Conservation (phyloP, 2,888 invertebrate genomes). For the Campaea margaritaria region DNA sequence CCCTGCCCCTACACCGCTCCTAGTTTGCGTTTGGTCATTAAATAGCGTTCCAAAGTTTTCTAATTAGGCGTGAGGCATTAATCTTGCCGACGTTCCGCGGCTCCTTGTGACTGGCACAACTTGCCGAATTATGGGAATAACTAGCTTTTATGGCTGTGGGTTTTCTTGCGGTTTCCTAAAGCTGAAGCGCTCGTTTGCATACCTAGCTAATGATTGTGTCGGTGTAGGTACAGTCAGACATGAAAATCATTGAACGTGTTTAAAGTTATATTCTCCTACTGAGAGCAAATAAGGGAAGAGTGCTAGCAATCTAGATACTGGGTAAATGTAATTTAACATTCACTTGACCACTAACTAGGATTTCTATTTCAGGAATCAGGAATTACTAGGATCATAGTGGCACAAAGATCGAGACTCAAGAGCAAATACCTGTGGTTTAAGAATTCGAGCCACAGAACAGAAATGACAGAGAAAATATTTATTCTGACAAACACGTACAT, state of each 20-base stretch:
- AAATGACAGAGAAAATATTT: too few species aligned
- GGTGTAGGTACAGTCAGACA: background rate
- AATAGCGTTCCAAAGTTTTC: conserved; percentile 75
- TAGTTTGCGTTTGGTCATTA: conserved; percentile 63
- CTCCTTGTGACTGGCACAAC: conserved; percentile 71
- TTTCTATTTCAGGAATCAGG: too few species aligned
- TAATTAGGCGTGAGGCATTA: conserved; percentile 77
- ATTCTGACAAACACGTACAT: too few species aligned
- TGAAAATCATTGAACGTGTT: background rate
- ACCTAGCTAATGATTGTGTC: conserved; percentile 21
- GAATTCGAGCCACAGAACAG: too few species aligned
- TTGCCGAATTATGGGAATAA: conserved; percentile 69
- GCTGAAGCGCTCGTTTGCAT: conserved; percentile 31
- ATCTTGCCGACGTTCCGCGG: conserved; percentile 71
- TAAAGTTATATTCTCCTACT: too few species aligned
- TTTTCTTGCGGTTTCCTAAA: conserved; percentile 25
- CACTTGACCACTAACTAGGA: too few species aligned
- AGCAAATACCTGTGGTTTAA: too few species aligned
- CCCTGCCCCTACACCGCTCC: conserved; percentile 37
- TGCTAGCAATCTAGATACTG: too few species aligned
- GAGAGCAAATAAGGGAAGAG: too few species aligned
- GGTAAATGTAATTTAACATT: too few species aligned
- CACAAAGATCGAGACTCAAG: too few species aligned
- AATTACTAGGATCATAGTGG: too few species aligned
- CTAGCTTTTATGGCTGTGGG: conserved; percentile 24